Conservation (phyloP, 2,888 invertebrate species). For the Trichopria drosophilae region DNA sequence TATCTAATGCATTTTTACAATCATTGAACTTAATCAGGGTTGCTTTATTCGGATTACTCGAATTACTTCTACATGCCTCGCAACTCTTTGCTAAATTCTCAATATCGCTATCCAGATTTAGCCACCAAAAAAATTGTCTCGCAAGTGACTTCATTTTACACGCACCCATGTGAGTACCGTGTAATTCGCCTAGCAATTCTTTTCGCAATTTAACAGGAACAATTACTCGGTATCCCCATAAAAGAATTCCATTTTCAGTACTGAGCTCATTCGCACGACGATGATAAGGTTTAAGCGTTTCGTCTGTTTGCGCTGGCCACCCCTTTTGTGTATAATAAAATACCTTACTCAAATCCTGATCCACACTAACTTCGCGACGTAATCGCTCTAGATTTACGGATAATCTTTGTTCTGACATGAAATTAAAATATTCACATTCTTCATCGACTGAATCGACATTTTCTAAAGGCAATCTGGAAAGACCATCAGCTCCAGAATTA, state of each 20-base stretch:
- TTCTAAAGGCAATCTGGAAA: slow-evolving; percentile 26
- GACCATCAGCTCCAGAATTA: slow-evolving; percentile 25
- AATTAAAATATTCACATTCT: slow-evolving; percentile 23
- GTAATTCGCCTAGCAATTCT: slow-evolving; percentile 35
- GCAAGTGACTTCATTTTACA: slow-evolving; percentile 39
- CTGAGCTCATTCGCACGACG: slow-evolving; percentile 11
- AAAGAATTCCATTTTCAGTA: slow-evolving; percentile 25
- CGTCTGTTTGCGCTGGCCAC: too few relatives aligned
- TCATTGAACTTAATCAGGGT: slow-evolving; percentile 23
- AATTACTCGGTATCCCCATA: slow-evolving; percentile 41
- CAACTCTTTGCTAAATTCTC: slow-evolving; percentile 23
- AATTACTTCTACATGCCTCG: slow-evolving; percentile 20
- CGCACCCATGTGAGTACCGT: slow-evolving; percentile 36
- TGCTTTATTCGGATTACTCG: slow-evolving; percentile 24
- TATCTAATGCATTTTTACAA: slow-evolving; percentile 26
- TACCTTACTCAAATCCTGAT: slow-evolving; percentile 12
- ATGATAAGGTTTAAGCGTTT: slow-evolving; percentile 17
- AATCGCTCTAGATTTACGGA: slow-evolving; percentile 11
- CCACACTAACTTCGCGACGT: not conserved
- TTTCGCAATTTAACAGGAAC: slow-evolving; percentile 33
- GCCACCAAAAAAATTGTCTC: slow-evolving; percentile 38
- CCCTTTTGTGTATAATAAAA: slow-evolving; percentile 11
- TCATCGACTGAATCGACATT: slow-evolving; percentile 22
- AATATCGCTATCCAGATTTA: slow-evolving; percentile 32
- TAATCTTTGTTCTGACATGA: slow-evolving; percentile 19